Base-by-base conservation (phyloP, 2,888 invertebrate genomes). In the Pammene aurita region DNA sequence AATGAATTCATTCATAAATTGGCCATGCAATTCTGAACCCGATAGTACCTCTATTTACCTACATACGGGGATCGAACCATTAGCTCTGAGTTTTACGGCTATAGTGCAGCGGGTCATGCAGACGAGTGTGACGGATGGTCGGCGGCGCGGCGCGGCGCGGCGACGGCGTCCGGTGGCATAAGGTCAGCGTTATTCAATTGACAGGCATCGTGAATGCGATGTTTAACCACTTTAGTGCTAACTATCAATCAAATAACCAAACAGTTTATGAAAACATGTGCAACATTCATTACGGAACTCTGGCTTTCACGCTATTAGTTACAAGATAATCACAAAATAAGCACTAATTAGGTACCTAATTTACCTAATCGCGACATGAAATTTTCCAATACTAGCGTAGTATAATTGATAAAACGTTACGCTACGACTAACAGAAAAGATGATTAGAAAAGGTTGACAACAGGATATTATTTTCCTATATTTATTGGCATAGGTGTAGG, bases 241-340 rank as follows among this genome's bases (percentile, higher is more conserved):
- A 64, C 68, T 64, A 64, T 63, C 67, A 68, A 63, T 62, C 62
- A 67, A 63, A 68, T 50, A 41, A 63, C 63, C 74, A 74, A 73
- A 68, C 70, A 71, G 67, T 70, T 60, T 72, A 67, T 67, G 70
- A 61, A 72, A 74, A 60, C 72, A 79, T 76, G 75, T 69, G 76
- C 74, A 78, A 79, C 72, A 74, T 74, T 72, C 66, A 74, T 77
- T 76, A 77, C 71, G 74, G 74, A 77, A 73, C 73, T 71, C 70
- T 72, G 76, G 73, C 78, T 80, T 78, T 80, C 76, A 72, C 74
- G 75, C 73, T 77, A 76, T 73, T 73, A 77, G 63, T 16, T 42
- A n/a, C 50, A 68, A 67, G 42, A 44, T 63, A 57, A 52, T 67
- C 57, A 50, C 67, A 34, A 50, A 42, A 67, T 50, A 50, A 63